Base-by-base conservation (phyloP, 30 jellyfish, hydroid and myxozoan species). In the Pelagia noctiluca region DNA sequence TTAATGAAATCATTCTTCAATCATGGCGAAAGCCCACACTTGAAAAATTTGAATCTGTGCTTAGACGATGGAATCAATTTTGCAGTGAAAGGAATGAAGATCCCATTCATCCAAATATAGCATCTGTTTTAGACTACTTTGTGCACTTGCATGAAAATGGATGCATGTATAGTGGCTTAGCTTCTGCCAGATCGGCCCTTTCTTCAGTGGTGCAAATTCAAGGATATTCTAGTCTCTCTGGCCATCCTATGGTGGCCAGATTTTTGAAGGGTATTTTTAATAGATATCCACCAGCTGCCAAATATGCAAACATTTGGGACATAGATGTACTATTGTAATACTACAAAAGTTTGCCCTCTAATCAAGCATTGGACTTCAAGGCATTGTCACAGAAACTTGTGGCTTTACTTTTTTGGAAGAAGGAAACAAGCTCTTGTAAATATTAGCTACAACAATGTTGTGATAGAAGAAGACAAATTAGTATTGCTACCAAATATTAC, bases 181-280 rank as follows among this genome's bases (percentile, higher is more conserved):
- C 69, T 57, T 35, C 88, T 3, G 88, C 88, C 16, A 22, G 88
- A 42, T 29, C 69, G 28, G 78, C 88, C 33, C 67, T 77, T 3
- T 22, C 68, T 7, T 3, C 78, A 23, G 47, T 60, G 36, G 79
- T 77, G 38, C 66, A n/a, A 13, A 23, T 77, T 2, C 63, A 63
- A 13, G 76, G 69, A 10, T n/a, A 28, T 24, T 24, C 90, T 12
- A 2, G 50, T 64, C 19, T 80, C 50, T 18, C 90, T 25, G 90
- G n/a, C 22, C 74, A 80, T 64, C 73, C 83, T 23, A 31, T 63
- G 54, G 35, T 80, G 23, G 49, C 47, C 42, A 46, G 90, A 46
- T 80, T 66, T 66, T 24, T 76, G 29, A 60, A 65, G 33, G 90
- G 90, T 3, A 48, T 80, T 22, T 80, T 80, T 64, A 80, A 80